phyloP scores from a whole-genome alignment of 2,113 vertebrate genomes.

The Ceyx melanurus region DNA sequence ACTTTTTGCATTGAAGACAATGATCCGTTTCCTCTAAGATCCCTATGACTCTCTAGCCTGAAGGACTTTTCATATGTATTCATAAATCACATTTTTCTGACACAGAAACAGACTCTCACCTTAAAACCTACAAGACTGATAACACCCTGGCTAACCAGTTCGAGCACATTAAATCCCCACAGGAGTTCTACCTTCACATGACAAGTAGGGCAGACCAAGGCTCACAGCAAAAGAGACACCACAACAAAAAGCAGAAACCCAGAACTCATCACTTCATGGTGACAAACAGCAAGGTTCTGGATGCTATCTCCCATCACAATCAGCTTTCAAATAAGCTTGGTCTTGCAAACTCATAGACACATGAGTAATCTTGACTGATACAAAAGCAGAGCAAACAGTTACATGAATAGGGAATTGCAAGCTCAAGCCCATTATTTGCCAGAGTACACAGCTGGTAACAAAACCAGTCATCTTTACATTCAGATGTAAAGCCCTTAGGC shows the following conservation, averaged over 20 bases:
- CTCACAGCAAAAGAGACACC: not conserved
- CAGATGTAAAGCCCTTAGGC: conserved; percentile 10
- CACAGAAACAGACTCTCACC: not conserved
- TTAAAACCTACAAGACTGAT: not conserved
- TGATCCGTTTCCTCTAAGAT: rapidly evolving
- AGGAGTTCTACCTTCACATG: rapidly evolving
- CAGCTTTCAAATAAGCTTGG: not conserved
- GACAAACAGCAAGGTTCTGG: not conserved
- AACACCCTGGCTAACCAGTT: not conserved
- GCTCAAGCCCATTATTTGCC: not conserved
- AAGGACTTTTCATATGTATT: not conserved
- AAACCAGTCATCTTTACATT: conserved; percentile 7
- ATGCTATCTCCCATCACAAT: rapidly evolving
- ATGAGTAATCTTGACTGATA: not conserved
- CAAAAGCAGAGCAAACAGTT: not conserved
- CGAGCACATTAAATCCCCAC: not conserved
- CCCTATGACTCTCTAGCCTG: not conserved
- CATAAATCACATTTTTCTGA: not conserved
- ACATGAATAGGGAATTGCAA: not conserved
- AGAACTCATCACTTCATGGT: not conserved
- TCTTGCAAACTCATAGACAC: not conserved
- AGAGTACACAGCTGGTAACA: not conserved
- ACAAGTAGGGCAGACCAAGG: rapidly evolving
- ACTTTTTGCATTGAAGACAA: not conserved
- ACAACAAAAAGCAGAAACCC: not conserved